A percentile compares a stretch with the other conserved stretches of the same genome.
Conservation (phyloP, 2,113 vertebrate species). For the Columbina picui region DNA sequence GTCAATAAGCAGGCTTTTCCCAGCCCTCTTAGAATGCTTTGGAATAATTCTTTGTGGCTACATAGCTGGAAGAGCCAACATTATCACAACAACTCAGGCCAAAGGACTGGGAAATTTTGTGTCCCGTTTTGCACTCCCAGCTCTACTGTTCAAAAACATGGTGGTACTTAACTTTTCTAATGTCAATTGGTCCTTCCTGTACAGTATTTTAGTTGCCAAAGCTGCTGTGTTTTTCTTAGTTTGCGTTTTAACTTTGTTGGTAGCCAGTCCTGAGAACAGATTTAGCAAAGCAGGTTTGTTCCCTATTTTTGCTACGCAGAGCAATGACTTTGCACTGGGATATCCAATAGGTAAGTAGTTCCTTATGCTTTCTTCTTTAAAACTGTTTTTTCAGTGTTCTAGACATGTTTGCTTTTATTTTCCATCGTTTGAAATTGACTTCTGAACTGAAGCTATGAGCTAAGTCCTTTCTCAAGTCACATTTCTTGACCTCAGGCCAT, state of each 20-base stretch:
- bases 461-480: not conserved
- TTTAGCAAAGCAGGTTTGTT: conserved; percentile 96
- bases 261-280: conserved; percentile 85
- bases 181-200: conserved; percentile 95
- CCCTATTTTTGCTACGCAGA: conserved; percentile 97
- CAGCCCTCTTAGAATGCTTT: conserved; percentile 94
- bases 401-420: not conserved
- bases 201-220: conserved; percentile 93
- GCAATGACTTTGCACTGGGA: conserved; percentile 98
- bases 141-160: conserved; percentile 97
- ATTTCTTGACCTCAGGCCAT: not conserved
- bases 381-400: not conserved
- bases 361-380: conserved; percentile 8
- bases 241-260: conserved; percentile 88
- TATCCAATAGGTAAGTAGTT: conserved; percentile 93
- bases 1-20: conserved; percentile 93
- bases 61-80: conserved; percentile 88
- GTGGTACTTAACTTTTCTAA: conserved; percentile 92
- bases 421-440: not conserved
- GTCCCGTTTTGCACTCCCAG: conserved; percentile 95
- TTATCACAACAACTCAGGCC: conserved; percentile 91
- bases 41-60: conserved; percentile 97
- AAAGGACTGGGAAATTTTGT: conserved; percentile 96
- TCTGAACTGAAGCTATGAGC: not conserved
- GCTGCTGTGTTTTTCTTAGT: conserved; percentile 89